Percentiles rank a stretch among this genome's conserved stretches.
Conservation (phyloP, 1,140 invertebrate species). For the Neodiprion pinetum region DNA sequence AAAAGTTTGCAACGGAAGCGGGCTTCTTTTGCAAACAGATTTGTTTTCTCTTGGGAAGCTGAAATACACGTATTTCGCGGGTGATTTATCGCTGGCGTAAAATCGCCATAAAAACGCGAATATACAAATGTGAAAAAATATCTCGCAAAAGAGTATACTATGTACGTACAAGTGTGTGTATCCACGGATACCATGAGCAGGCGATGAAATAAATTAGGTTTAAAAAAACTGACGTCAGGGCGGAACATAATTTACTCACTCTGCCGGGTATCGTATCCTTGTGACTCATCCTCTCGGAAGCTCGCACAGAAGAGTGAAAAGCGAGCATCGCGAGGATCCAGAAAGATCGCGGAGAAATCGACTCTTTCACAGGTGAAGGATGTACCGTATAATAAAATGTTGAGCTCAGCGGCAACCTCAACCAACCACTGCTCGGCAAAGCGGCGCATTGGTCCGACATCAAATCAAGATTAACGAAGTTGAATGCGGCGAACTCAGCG, state of each 20-base stretch:
- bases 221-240: background rate
- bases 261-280: background rate
- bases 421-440: too few species aligned
- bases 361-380: background rate
- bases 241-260: background rate
- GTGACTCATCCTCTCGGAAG: background rate
- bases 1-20: too few species aligned
- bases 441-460: background rate
- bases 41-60: too few species aligned
- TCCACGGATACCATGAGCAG: background rate
- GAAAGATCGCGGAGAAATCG: slow-evolving; percentile 1
- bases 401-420: too few species aligned
- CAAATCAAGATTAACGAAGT: background rate
- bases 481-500: background rate
- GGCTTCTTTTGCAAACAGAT: too few species aligned
- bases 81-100: background rate
- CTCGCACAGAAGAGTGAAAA: too few species aligned
- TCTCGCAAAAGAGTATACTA: background rate
- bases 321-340: background rate
- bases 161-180: too few species aligned
- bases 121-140: background rate
- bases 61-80: background rate
- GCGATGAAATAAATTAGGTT: background rate
- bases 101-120: background rate
- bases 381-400: background rate